A percentile compares a stretch with the other conserved stretches of the same genome.
These are phyloP conservation scores for Delia radicum DNA, from an alignment of 1,140 invertebrate genomes.

Conservation along the genomic window DNA sequence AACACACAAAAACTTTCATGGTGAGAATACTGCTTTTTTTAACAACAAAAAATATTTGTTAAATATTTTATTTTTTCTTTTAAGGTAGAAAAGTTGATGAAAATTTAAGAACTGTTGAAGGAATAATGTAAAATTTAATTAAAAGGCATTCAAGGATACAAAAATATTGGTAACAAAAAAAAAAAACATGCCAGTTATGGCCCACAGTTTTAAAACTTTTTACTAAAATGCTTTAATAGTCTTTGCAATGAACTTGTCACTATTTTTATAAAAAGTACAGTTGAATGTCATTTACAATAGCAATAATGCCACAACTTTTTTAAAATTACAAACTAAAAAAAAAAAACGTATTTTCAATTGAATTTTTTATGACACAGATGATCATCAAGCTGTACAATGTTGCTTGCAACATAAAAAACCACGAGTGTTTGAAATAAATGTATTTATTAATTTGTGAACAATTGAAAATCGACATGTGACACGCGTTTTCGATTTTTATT, in stretches of 20 bases:
- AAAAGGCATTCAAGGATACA: too few relatives aligned
- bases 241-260: background rate
- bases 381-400: background rate
- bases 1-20: background rate
- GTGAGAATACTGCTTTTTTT: background rate
- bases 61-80: background rate
- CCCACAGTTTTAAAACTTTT: too few relatives aligned
- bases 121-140: background rate
- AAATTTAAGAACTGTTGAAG: background rate
- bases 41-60: background rate
- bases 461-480: slow-evolving; percentile 54
- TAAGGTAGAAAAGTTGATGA: background rate
- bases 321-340: background rate
- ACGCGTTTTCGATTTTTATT: slow-evolving; percentile 38
- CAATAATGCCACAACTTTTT: background rate
- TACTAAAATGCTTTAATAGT: too few relatives aligned
- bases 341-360: background rate
- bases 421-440: slow-evolving; percentile 28
- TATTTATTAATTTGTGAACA: slow-evolving; percentile 55
- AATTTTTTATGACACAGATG: background rate
- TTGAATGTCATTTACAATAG: background rate
- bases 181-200: background rate
- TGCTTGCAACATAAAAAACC: background rate
- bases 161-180: background rate
- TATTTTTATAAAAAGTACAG: background rate